These are phyloP conservation scores for Heliconius himera DNA, from an alignment of 1,140 invertebrate genomes.

Conservation along the genomic window DNA sequence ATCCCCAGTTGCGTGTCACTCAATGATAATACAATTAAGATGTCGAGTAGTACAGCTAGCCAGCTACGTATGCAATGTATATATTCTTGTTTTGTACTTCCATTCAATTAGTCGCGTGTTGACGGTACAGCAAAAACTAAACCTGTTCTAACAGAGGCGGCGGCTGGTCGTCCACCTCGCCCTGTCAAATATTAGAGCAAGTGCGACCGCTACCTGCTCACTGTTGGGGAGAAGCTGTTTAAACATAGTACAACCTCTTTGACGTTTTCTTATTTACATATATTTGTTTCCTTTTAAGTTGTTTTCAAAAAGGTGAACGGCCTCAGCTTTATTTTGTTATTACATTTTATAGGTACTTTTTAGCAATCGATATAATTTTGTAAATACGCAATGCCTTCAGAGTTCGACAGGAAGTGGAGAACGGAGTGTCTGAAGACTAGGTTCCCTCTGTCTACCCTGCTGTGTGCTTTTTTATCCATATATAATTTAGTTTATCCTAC, in stretches of 20 bases:
- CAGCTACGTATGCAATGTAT: neutral
- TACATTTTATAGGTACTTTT: no score
- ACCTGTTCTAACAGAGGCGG: slow-evolving; percentile 4
- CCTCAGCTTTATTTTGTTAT: neutral
- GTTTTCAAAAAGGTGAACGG: neutral
- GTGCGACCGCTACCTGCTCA: neutral
- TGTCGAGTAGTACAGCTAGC: neutral
- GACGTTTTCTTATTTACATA: neutral
- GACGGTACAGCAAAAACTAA: slow-evolving; percentile 14
- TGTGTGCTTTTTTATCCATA: no score
- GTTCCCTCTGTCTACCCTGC: no score
- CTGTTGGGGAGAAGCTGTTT: neutral
- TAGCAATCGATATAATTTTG: no score
- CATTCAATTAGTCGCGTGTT: slow-evolving; percentile 10
- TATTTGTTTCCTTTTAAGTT: neutral
- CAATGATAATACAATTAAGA: slow-evolving; percentile 2
- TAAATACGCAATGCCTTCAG: no score
- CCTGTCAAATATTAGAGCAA: slow-evolving; percentile 25
- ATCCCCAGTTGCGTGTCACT: neutral
- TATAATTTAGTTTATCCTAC: neutral
- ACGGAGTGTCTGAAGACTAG: no score
- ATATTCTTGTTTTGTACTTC: neutral
- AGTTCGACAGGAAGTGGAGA: no score
- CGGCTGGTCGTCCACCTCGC: slow-evolving; percentile 23
- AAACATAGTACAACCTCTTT: neutral